These are phyloP conservation scores for Glyphotaelius pellucidus DNA, from an alignment of 2,888 invertebrate species.

Conservation along the genomic window DNA sequence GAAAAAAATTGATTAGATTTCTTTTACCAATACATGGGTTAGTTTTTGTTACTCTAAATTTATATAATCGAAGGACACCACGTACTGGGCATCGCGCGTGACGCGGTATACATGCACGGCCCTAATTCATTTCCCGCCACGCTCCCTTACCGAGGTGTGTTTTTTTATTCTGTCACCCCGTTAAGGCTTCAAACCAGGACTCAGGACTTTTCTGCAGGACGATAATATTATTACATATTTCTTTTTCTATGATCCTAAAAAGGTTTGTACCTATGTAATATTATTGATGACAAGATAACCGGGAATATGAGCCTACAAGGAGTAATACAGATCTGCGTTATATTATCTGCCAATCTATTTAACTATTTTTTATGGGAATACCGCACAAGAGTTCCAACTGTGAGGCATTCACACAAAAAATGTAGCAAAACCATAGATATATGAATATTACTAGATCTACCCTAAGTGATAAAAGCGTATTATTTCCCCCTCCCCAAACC, in stretches of 20 bases:
- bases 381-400: no score
- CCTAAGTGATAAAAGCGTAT: no score
- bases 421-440: no score
- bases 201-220: not conserved
- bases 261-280: not conserved
- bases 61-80: not conserved
- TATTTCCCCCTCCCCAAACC: no score
- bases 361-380: no score
- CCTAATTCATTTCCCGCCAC: not conserved
- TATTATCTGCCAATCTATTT: no score
- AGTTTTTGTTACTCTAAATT: not conserved
- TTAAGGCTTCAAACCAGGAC: not conserved
- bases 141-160: slow-evolving; percentile 10
- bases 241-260: not conserved
- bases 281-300: not conserved
- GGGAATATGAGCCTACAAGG: no score
- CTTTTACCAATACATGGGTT: no score
- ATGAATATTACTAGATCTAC: no score
- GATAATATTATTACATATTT: not conserved
- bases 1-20: no score
- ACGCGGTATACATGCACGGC: not conserved
- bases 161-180: not conserved
- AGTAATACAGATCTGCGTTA: no score
- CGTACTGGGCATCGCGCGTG: not conserved
- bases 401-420: no score